A percentile compares a stretch with the other conserved stretches of the same genome.
Conservation (phyloP, 2,888 invertebrate genomes). For the Luperina nickerlii region DNA sequence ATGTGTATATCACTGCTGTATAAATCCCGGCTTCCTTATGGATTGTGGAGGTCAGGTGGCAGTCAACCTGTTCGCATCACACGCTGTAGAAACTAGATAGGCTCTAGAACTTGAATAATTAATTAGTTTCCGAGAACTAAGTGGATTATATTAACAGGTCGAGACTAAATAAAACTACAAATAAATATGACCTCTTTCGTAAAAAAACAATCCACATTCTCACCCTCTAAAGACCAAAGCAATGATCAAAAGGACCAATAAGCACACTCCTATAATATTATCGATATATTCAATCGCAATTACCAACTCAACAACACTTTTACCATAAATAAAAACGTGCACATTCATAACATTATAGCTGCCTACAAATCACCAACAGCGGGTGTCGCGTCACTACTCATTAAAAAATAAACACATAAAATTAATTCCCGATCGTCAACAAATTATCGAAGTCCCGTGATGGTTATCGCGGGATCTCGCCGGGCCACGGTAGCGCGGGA, state of each 20-base stretch:
- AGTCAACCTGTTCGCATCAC: conserved; percentile 19
- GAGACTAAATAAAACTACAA: neutral
- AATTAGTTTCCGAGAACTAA: neutral
- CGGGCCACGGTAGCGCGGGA: conserved; percentile 82
- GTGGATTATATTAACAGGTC: neutral
- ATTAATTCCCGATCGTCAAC: conserved; percentile 77
- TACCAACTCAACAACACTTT: conserved; percentile 53
- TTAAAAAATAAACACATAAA: conserved; percentile 73
- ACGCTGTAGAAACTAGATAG: neutral
- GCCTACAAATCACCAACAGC: conserved; percentile 62
- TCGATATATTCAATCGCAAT: conserved; percentile 56
- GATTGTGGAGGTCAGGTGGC: conserved; percentile 38
- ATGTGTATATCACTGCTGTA: conserved; percentile 11
- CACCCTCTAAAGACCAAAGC: conserved; percentile 15
- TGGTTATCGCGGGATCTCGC: conserved; percentile 79
- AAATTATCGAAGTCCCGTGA: conserved; percentile 78
- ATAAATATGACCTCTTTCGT: neutral
- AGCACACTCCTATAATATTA: conserved; percentile 47
- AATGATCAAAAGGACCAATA: conserved; percentile 36
- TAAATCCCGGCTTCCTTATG: conserved; percentile 44
- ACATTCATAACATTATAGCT: conserved; percentile 58
- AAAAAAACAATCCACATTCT: neutral
- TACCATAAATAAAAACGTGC: conserved; percentile 55
- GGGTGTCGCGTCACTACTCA: conserved; percentile 67
- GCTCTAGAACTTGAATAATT: neutral